Base-by-base conservation (phyloP, 1,140 invertebrate species). In the Vanessa atalanta region DNA sequence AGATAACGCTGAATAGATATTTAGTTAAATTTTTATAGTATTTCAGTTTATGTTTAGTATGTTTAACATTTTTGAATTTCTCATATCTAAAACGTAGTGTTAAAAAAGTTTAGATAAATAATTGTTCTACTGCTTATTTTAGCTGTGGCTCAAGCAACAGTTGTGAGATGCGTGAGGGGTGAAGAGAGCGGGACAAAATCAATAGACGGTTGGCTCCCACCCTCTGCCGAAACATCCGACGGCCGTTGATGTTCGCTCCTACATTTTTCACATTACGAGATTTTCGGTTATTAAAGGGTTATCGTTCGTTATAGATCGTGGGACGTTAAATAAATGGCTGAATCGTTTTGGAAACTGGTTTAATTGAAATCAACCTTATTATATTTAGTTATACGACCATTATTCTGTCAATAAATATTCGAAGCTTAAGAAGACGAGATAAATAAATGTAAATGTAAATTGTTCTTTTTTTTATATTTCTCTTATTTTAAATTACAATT, bases 161-260 rank as follows among this genome's bases (percentile, higher is more conserved):
- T 88, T 90, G 86, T 81, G 86, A 87, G 84, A 84, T 82, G 86
- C 78, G 82, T 86, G 78, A 70, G 66, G 78, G 77, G 83, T 65
- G 61, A 72, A 78, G 78, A 76, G 75, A 72, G 71, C 63, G 70
- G 65, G 78, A 76, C 77, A 88, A 88, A 88, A 88, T 88, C 87
- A 87, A 88, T 88, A 88, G 83, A 84, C 79, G 31, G 75, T 53
- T 47, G 65, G 37, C 75, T 77, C 77, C 78, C 79, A 72, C 80
- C 79, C 79, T 77, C 76, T 76, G 69, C 82, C 81, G 81, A 84
- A 87, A 88, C 82, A 83, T 79, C 77, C 76, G 60, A 78, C 76
- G 73, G 73, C 71, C 73, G 68, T 75, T 80, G 78, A 84, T 82
- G 73, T 87, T 76, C 77, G 77, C 77, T 75, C 73, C 67, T 72